Conservation (phyloP, 2,888 invertebrate genomes). For the Urechis unicinctus region DNA sequence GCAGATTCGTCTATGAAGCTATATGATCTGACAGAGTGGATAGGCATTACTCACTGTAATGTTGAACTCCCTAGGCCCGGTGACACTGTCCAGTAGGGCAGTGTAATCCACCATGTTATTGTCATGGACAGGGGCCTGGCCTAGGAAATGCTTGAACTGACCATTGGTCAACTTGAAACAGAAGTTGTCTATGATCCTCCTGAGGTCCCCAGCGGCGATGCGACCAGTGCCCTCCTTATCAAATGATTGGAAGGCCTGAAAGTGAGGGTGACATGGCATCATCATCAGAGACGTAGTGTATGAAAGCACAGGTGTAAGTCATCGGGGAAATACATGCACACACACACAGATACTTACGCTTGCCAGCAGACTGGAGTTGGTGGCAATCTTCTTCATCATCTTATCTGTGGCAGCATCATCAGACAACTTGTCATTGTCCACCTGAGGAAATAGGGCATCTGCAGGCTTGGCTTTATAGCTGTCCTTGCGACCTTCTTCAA, state of each 20-base stretch:
- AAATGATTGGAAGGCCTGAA: slow-evolving; percentile 42
- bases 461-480: slow-evolving; percentile 24
- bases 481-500: slow-evolving; percentile 43
- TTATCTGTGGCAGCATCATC: slow-evolving; percentile 34
- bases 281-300: background rate
- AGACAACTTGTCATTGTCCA: slow-evolving; percentile 17
- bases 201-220: slow-evolving; percentile 33
- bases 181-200: slow-evolving; percentile 41
- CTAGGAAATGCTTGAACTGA: slow-evolving; percentile 37
- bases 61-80: background rate
- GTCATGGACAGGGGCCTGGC: slow-evolving; percentile 22
- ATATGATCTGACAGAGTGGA: no score
- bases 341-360: slow-evolving; percentile 25
- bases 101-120: slow-evolving; percentile 34
- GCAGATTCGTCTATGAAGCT: no score
- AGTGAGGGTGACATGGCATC: slow-evolving; percentile 7
- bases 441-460: slow-evolving; percentile 4
- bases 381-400: slow-evolving; percentile 28
- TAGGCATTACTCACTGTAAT: background rate
- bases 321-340: background rate
- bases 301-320: background rate
- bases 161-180: slow-evolving; percentile 38
- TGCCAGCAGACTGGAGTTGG: slow-evolving; percentile 32
- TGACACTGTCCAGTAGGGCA: slow-evolving; percentile 28
- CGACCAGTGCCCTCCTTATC: slow-evolving; percentile 34